Conservation (phyloP, 2,113 vertebrate species). For the Oenanthe melanoleuca region DNA sequence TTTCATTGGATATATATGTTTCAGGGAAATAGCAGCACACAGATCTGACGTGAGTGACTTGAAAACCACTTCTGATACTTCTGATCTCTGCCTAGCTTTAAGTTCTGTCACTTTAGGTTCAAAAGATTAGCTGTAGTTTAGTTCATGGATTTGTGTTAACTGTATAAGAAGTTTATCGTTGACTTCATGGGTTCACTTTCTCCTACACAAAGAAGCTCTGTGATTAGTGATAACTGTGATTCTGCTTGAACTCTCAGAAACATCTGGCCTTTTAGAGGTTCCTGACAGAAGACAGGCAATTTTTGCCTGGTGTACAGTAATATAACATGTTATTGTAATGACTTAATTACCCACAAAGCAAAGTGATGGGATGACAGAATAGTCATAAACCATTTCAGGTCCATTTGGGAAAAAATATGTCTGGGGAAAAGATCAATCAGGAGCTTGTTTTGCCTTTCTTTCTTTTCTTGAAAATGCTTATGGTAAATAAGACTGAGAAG, state of each 20-base stretch:
- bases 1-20: neutral
- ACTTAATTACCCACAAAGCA: conserved; percentile 18
- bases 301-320: neutral
- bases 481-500: neutral
- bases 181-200: neutral
- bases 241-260: neutral
- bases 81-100: neutral
- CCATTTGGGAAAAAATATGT: neutral
- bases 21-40: neutral
- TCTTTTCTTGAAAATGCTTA: neutral
- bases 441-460: neutral
- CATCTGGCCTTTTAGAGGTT: conserved; percentile 16
- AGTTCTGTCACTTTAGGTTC: neutral
- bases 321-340: neutral
- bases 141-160: neutral
- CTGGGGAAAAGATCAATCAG: neutral
- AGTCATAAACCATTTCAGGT: neutral
- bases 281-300: conserved; percentile 13
- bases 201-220: neutral
- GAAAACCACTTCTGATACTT: neutral
- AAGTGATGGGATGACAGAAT: neutral
- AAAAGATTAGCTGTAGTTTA: neutral
- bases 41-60: neutral
- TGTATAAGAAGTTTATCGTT: neutral
- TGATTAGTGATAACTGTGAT: neutral